These are phyloP conservation scores for Eristalinus aeneus DNA, from an alignment of 2,888 invertebrate genomes.

Conservation along the genomic window DNA sequence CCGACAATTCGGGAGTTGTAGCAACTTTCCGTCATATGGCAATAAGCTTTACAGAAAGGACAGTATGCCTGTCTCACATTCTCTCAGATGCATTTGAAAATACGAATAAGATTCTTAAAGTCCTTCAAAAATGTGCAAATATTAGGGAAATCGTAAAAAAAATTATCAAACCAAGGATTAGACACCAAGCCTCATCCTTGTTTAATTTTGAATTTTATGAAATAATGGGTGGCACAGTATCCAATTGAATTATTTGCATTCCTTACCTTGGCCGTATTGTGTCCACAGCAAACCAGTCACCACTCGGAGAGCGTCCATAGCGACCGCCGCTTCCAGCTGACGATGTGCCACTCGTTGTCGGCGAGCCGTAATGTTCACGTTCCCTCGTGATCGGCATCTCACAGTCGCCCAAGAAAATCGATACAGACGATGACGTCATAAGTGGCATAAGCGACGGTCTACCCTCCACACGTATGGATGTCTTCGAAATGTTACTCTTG, in stretches of 20 bases:
- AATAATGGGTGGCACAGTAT: no score
- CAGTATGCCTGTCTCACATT: no score
- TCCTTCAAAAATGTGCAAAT: no score
- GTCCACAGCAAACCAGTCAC: conserved; percentile 57
- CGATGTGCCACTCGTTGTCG: conserved; percentile 59
- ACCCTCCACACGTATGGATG: conserved; percentile 69
- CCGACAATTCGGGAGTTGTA: no score
- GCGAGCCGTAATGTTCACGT: conserved; percentile 61
- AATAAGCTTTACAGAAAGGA: no score
- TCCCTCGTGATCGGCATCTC: conserved; percentile 77
- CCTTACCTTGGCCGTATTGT: conserved; percentile 52
- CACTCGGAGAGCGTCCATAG: conserved; percentile 50
- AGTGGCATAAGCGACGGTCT: conserved; percentile 17
- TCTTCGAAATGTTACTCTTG: conserved; percentile 63
- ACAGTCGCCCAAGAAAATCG: conserved; percentile 75
- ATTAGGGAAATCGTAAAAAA: no score
- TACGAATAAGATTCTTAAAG: no score
- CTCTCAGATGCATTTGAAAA: no score
- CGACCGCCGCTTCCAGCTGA: conserved; percentile 52
- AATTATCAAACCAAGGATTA: no score
- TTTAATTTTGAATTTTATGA: no score
- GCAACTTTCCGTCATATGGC: no score
- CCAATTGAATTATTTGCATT: neutral
- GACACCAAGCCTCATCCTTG: no score
- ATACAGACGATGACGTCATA: conserved; percentile 75